Evolutionary conservation across 2,113 vertebrate genomes (phyloP).

Genomic region (Anhinga rufa): DNA sequence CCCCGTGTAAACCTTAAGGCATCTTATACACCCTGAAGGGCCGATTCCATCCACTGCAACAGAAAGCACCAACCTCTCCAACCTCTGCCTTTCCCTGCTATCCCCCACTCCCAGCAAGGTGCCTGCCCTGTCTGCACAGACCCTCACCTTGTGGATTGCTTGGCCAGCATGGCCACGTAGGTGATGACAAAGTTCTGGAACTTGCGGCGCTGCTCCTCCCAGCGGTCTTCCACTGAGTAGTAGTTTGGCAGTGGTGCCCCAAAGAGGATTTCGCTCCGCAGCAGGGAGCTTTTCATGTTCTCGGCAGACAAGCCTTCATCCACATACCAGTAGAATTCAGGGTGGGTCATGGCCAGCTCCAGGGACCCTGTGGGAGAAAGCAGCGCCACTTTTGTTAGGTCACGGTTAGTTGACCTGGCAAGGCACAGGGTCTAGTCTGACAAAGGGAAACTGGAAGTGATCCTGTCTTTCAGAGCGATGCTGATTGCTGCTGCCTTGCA

Average conservation of each 20-base stretch:
- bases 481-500: neutral
- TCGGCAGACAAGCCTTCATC: constrained; percentile 89
- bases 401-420: neutral
- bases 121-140: neutral
- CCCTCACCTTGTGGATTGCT: constrained; percentile 90
- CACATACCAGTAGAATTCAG: constrained; percentile 98
- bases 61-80: neutral
- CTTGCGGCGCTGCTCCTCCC: constrained; percentile 86
- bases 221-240: constrained; percentile 89
- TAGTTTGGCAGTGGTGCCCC: constrained; percentile 90
- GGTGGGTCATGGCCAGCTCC: constrained; percentile 95
- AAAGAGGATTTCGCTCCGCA: constrained; percentile 93
- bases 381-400: neutral
- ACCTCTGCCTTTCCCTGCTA: neutral
- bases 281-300: constrained; percentile 87
- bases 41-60: neutral
- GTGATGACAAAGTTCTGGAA: constrained; percentile 94
- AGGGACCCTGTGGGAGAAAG: constrained; percentile 78
- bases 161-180: constrained; percentile 88
- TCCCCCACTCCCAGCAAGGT: neutral
- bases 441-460: neutral
- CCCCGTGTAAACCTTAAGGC: neutral
- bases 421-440: neutral
- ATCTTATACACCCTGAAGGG: neutral
- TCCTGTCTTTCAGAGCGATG: neutral